phyloP scores from a whole-genome alignment of 2,888 invertebrate species.

The Sericinus montela region DNA sequence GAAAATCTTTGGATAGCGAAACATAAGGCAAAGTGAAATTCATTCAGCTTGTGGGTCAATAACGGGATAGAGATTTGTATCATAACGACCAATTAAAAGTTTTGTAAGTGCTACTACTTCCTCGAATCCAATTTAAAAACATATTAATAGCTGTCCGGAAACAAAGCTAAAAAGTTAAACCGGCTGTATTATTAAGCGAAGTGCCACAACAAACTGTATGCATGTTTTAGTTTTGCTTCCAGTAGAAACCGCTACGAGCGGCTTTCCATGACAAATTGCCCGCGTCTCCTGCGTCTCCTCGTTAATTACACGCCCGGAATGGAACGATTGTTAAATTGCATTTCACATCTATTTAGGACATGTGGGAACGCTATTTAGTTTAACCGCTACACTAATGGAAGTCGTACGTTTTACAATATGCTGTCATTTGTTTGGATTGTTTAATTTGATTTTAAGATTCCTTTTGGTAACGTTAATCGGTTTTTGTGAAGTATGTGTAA shows the following conservation, averaged over 20 bases:
- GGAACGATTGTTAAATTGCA: conserved; percentile 49
- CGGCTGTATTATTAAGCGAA: conserved; percentile 10
- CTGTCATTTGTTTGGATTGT: background rate
- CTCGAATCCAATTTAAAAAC: conserved; percentile 4
- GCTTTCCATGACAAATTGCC: conserved; percentile 49
- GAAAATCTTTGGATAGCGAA: too few species aligned
- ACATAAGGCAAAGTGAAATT: background rate
- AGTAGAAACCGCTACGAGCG: conserved; percentile 19
- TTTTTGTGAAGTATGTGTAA: too few species aligned
- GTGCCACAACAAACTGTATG: conserved; percentile 19
- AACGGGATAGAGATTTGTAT: conserved; percentile 7
- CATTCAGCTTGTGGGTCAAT: conserved; percentile 6
- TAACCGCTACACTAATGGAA: conserved; percentile 19
- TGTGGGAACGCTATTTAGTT: conserved; percentile 22
- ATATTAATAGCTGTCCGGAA: conserved; percentile 17
- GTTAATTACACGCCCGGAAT: conserved; percentile 56
- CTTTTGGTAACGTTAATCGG: background rate
- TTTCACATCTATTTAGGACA: conserved; percentile 30
- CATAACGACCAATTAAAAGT: conserved; percentile 24
- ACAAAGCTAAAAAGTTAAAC: conserved; percentile 19
- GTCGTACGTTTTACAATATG: conserved; percentile 7
- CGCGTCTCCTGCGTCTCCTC: conserved; percentile 46
- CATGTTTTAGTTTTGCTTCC: conserved; percentile 18
- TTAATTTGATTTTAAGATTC: background rate
- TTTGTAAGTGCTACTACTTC: conserved; percentile 14